Evolutionary conservation across 2,113 vertebrate genomes (phyloP), one percentile per base, ranked within the genome.

Genomic region (Barbus barbus): DNA sequence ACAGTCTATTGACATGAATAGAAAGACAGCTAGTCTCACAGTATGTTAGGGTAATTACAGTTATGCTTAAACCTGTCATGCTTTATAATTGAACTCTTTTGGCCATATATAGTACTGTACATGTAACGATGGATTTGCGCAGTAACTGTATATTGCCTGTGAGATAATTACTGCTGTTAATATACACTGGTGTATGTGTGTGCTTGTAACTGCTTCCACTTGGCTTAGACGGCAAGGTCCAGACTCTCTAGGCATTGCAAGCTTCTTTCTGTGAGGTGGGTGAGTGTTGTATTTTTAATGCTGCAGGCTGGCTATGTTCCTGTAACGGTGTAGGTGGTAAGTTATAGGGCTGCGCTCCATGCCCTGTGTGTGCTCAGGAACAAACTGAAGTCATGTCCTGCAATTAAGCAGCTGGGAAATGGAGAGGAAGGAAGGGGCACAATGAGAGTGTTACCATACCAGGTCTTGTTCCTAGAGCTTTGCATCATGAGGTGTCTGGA

Each of bases 311-410:
- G 36, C 56, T 85, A 26, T 85, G 56, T 85, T 81, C 48, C 79
- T 78, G 61, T 78, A 56, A n/a, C 22, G 24, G 79, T 86, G 79
- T 82, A 38, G 74, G 72, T 78, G 60, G 83, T 84, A 84, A 84
- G 83, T 36, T 67, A 79, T 86, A 83, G 74, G 28, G 53, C 75
- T 73, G 33, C 11, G 18, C 65, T 79, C 51, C 2, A 22, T 84
- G 83, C 65, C 77, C 76, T 73, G 31, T 77, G 74, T 72, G 24
- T 85, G 60, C 60, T 82, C 79, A 48, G 63, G 38, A 69, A 83
- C 74, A 71, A 83, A 78, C 61, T 56, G 53, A 44, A 84, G 24
- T 65, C 38, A 60, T 67, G 78, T 83, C 44, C 76, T 72, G 83
- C 79, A 74, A 83, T 84, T 78, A 84, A 84, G 83, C 63, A 56